phyloP scores from a whole-genome alignment of 2,888 invertebrate species.

The Caenorhabditis drosophilae region DNA sequence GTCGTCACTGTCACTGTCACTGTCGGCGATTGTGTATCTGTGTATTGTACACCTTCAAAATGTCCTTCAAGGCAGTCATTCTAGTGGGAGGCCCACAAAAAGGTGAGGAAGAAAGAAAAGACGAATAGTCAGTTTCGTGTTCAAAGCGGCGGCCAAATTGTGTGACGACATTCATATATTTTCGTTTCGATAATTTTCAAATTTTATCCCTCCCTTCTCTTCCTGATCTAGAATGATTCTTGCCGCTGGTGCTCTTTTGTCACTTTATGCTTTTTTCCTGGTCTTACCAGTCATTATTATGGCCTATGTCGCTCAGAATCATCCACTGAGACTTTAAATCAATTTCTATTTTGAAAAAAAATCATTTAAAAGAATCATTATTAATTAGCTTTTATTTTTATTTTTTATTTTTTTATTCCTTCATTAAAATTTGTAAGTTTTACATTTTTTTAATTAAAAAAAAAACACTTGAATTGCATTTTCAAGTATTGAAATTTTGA shows the following conservation, averaged over 20 bases:
- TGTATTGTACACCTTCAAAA: conserved; percentile 24
- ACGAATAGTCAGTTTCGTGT: too few relatives aligned
- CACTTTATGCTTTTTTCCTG: conserved; percentile 64
- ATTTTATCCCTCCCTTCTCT: neutral
- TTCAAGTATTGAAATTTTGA: neutral
- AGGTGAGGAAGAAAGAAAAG: conserved; percentile 74
- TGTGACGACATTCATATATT: neutral
- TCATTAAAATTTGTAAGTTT: conserved; percentile 18
- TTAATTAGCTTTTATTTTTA: conserved; percentile 2
- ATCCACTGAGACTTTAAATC: conserved; percentile 44
- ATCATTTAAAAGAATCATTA: neutral
- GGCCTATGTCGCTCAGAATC: conserved; percentile 53
- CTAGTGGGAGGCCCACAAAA: conserved; percentile 92
- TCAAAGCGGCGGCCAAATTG: too few relatives aligned
- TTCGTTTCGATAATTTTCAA: neutral
- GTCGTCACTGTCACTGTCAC: neutral
- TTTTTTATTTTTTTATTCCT: neutral
- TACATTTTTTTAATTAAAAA: too few relatives aligned
- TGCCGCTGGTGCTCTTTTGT: conserved; percentile 62
- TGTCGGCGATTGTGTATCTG: neutral
- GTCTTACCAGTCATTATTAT: conserved; percentile 61
- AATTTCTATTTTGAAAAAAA: conserved; percentile 4
- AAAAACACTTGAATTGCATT: neutral
- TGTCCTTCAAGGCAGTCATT: conserved; percentile 78
- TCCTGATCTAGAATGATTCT: conserved; percentile 47